Conservation (phyloP, 1,140 invertebrate genomes). For the Homalodisca vitripennis region DNA sequence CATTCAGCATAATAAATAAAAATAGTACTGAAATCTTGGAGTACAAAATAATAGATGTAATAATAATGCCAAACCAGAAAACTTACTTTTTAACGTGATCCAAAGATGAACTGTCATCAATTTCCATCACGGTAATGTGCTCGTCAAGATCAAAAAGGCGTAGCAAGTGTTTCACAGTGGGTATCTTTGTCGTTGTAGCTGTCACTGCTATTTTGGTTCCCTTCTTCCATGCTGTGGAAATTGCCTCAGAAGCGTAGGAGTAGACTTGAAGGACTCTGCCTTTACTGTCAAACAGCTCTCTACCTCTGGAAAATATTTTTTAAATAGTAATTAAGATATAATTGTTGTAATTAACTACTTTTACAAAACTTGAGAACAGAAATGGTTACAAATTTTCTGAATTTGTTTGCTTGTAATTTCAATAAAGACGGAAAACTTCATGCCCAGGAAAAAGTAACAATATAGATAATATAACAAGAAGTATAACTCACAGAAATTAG, state of each 20-base stretch:
- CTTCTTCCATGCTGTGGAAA: background rate
- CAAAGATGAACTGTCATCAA: background rate
- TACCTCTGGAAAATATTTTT: background rate
- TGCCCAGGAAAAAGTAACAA: background rate
- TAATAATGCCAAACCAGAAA: background rate
- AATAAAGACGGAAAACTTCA: background rate
- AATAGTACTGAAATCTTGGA: background rate
- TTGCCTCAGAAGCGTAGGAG: background rate
- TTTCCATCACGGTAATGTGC: background rate
- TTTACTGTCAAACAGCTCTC: background rate
- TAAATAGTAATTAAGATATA: background rate
- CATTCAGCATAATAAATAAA: background rate
- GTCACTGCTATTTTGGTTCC: background rate
- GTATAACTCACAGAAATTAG: background rate
- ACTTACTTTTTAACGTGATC: conserved; percentile 1
- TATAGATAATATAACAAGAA: background rate
- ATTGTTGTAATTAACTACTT: background rate
- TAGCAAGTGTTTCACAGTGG: background rate
- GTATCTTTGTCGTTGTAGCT: background rate
- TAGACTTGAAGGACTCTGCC: background rate
- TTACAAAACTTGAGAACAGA: background rate
- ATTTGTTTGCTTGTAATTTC: background rate
- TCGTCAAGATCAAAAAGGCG: conserved; percentile 2
- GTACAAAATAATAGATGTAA: background rate
- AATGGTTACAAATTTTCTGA: background rate